Conservation (phyloP, 2,888 invertebrate species). For the Pseudanteris insignis region DNA sequence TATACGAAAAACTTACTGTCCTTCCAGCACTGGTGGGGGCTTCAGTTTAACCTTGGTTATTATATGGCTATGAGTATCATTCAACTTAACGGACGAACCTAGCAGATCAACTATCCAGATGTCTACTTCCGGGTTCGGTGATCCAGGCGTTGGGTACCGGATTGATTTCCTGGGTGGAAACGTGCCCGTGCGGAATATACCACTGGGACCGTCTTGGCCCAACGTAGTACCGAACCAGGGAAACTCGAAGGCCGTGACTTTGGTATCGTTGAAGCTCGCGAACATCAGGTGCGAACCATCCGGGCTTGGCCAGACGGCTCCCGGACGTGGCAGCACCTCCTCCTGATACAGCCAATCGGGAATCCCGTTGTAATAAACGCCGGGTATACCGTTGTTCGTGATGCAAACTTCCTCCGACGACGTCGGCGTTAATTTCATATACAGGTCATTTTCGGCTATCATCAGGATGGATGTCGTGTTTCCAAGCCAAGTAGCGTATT, state of each 20-base stretch:
- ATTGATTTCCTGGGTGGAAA: conserved; percentile 84
- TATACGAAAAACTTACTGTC: conserved; percentile 74
- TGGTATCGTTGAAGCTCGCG: conserved; percentile 85
- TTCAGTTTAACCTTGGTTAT: conserved; percentile 68
- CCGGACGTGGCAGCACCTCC: conserved; percentile 83
- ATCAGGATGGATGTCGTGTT: conserved; percentile 80
- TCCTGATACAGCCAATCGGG: conserved; percentile 98
- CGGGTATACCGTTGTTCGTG: conserved; percentile 81
- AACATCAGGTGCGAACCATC: conserved; percentile 86
- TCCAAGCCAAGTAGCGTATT: conserved; percentile 86
- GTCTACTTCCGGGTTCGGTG: conserved; percentile 84
- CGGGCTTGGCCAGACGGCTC: conserved; percentile 85
- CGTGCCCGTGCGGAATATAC: conserved; percentile 69
- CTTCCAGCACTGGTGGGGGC: conserved; percentile 79
- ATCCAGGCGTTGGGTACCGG: conserved; percentile 89
- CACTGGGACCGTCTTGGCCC: conserved; percentile 67
- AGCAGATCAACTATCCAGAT: conserved; percentile 83
- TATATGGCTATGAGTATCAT: conserved; percentile 63
- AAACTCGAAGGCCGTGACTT: conserved; percentile 68
- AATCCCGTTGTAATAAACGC: conserved; percentile 88
- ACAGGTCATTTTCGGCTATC: conserved; percentile 89
- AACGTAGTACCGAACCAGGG: conserved; percentile 78
- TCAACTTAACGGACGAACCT: conserved; percentile 69
- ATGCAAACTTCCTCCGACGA: conserved; percentile 73
- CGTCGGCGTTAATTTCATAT: conserved; percentile 79